Conservation (phyloP, 2,888 invertebrate species). For the Tachina lurida region DNA sequence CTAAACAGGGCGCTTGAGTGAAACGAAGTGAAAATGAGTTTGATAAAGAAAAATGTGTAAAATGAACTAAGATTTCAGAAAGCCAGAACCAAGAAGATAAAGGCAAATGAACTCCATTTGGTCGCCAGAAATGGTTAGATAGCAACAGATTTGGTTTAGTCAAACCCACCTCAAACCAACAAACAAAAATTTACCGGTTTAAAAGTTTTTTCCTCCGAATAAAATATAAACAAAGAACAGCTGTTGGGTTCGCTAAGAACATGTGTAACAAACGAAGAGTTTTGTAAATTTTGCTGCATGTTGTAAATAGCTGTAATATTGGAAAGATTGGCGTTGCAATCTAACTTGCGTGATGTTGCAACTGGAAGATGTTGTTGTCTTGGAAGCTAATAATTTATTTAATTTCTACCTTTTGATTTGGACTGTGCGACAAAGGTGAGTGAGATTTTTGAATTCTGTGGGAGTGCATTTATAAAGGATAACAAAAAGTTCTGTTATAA, state of each 20-base stretch:
- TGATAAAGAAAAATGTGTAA: conserved; percentile 54
- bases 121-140: neutral
- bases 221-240: conserved; percentile 74
- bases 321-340: conserved; percentile 16
- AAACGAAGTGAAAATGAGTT: conserved; percentile 53
- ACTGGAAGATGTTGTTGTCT: conserved; percentile 8
- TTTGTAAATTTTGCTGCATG: neutral
- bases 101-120: conserved; percentile 50
- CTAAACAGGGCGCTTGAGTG: conserved; percentile 26
- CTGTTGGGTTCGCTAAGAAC: conserved; percentile 57
- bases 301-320: conserved; percentile 11
- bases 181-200: conserved; percentile 28
- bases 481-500: conserved; percentile 63
- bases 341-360: conserved; percentile 54
- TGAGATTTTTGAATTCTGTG: conserved; percentile 31
- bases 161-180: conserved; percentile 7
- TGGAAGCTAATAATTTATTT: neutral
- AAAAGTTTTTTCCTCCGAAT: neutral
- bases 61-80: conserved; percentile 14
- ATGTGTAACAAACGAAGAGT: neutral
- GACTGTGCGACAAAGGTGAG: conserved; percentile 9
- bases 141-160: conserved; percentile 52
- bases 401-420: neutral
- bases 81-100: neutral
- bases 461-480: conserved; percentile 35